These are phyloP conservation scores for Esox lucius DNA, from an alignment of 2,797 vertebrate species.

Conservation along the genomic window DNA sequence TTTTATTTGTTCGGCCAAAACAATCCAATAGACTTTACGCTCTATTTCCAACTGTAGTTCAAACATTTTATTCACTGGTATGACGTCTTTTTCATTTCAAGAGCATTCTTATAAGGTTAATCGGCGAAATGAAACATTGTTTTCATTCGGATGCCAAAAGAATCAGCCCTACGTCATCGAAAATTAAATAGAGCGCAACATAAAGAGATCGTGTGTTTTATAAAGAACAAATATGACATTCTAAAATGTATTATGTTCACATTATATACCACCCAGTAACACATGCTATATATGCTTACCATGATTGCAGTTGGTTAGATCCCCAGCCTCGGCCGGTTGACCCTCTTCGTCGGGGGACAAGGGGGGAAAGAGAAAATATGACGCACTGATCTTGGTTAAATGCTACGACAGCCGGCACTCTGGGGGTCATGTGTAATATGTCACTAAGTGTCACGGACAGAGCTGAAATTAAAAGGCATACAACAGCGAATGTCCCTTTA, in stretches of 20 bases:
- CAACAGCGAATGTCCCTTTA: background rate
- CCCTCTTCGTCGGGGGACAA: background rate
- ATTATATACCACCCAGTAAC: background rate
- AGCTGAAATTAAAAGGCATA: background rate
- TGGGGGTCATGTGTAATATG: constrained; percentile 3
- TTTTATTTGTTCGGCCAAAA: background rate
- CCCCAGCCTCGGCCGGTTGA: background rate
- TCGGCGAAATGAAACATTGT: background rate
- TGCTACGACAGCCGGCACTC: background rate
- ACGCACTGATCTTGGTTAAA: constrained; percentile 3
- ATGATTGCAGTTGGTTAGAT: background rate
- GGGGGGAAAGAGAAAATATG: constrained; percentile 3
- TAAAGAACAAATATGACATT: background rate
- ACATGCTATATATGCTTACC: background rate
- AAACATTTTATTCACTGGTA: background rate
- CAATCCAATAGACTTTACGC: background rate
- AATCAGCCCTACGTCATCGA: background rate
- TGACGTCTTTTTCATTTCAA: background rate
- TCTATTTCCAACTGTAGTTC: background rate
- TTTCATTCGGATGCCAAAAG: background rate
- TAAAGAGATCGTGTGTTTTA: background rate
- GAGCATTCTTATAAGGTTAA: background rate
- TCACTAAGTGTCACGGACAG: constrained; percentile 12
- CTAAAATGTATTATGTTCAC: background rate
- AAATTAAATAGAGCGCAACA: background rate